Conservation (phyloP, 2,888 invertebrate genomes). For the Pseudeuparius sepicola region DNA sequence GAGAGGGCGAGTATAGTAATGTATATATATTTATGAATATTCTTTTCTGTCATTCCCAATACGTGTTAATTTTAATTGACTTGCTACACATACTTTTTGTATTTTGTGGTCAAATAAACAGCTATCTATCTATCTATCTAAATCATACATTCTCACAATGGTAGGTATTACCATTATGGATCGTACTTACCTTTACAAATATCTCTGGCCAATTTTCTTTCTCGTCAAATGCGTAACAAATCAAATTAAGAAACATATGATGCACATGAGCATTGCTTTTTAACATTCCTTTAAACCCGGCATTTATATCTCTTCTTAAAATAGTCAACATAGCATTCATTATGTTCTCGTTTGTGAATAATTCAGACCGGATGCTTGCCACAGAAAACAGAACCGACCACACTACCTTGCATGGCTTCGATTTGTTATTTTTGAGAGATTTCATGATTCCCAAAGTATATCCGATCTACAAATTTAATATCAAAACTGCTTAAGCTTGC, state of each 20-base stretch:
- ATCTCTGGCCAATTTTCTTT: conserved; percentile 84
- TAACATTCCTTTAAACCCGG: conserved; percentile 55
- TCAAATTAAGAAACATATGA: conserved; percentile 73
- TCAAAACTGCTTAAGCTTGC: no score
- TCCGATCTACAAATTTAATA: conserved; percentile 45
- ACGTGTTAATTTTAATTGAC: no score
- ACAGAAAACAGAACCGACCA: conserved; percentile 71
- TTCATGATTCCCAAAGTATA: conserved; percentile 84
- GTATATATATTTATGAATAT: no score
- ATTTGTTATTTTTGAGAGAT: conserved; percentile 62
- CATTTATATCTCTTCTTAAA: conserved; percentile 61
- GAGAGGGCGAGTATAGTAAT: no score
- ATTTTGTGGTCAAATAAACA: no score
- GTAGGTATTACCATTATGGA: no score
- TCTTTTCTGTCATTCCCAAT: no score
- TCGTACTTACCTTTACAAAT: conserved; percentile 74
- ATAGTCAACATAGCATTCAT: conserved; percentile 71
- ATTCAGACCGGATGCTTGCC: conserved; percentile 66
- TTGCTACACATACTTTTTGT: no score
- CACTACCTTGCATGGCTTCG: conserved; percentile 72
- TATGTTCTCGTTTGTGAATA: conserved; percentile 67
- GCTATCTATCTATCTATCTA: no score
- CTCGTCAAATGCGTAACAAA: conserved; percentile 72
- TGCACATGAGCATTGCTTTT: conserved; percentile 74
- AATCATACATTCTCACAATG: no score